Base-by-base conservation (phyloP, 2,888 invertebrate species). In the Acrobasis repandana region DNA sequence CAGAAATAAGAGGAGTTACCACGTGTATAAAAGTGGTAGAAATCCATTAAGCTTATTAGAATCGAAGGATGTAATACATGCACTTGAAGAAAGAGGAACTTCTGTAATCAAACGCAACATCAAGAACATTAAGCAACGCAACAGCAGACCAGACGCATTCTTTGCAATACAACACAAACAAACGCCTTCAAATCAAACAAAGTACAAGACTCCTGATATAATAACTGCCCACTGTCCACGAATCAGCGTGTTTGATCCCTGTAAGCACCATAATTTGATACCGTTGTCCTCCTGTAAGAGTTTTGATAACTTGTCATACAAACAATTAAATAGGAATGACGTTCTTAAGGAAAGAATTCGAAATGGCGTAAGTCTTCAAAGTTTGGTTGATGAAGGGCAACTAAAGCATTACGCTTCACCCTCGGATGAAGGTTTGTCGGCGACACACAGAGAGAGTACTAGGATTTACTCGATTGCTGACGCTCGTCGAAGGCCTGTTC, bases 1-100 rank as follows among this genome's bases (percentile, higher is more conserved):
- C 70, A 81, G 86, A 70, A 92, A 93, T 72, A 93, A 93, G 68
- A 83, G 93, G 58, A 93, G 92, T 71, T 93, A 93, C 73, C 87
- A 87, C 61, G 92, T 93, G 38, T 90, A 90, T 67, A 93, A 92
- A 76, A 88, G 84, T 73, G 92, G 92, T n/a, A 70, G 83, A 58
- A 83, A 71, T 56, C 86, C 91, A 16, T 69, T 86, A 60, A 76
- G 70, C 56, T 72, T 86, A 65, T 67, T 88, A 63, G 88, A 90
- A 67, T 79, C 83, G 1, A 79, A 77, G 61, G 85, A 86, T 67
- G 84, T 87, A 52, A 71, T 88, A 62, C 81, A 88, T 56, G 82
- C 78, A 51, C 76, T 90, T 14, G 91, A 89, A 73, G 90, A 84
- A 57, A 85, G 82, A 73, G 85, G 87, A 56, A 84, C 90, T 57